These are phyloP conservation scores for Regulus satrapa DNA, from an alignment of 2,113 vertebrate species.

Conservation along the genomic window DNA sequence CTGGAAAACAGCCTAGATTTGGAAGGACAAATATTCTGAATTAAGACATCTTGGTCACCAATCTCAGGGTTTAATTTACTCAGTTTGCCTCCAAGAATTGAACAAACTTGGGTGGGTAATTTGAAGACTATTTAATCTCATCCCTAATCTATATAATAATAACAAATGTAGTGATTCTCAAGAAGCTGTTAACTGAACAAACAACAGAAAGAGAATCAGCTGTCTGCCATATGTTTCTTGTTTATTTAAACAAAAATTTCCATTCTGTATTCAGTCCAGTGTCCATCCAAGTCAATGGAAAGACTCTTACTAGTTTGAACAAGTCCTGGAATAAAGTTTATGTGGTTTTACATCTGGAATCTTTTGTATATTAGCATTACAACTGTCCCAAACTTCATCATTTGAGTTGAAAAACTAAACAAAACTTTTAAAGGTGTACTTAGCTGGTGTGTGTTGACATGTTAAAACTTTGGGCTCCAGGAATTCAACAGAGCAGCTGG, in stretches of 20 bases:
- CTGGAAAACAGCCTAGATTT: not conserved
- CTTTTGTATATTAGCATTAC: not conserved
- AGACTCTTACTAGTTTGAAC: not conserved
- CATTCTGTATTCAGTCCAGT: not conserved
- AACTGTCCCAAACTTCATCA: not conserved
- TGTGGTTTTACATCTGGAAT: not conserved
- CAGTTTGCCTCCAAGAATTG: not conserved
- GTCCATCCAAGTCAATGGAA: not conserved
- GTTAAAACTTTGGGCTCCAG: not conserved
- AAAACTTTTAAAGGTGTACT: not conserved
- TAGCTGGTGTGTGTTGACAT: not conserved
- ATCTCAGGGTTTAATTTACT: not conserved
- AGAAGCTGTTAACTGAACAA: constrained; percentile 34
- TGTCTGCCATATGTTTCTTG: not conserved
- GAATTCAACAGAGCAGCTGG: not conserved
- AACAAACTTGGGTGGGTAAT: not conserved
- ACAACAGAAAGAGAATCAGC: constrained; percentile 6
- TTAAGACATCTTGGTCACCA: not conserved
- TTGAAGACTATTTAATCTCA: not conserved
- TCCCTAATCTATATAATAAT: not conserved
- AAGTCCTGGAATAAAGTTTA: not conserved
- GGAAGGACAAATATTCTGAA: not conserved
- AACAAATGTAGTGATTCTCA: not conserved
- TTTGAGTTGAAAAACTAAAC: not conserved
- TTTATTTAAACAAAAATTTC: constrained; percentile 29